These are phyloP conservation scores for Buceros bicornis DNA, from an alignment of 2,797 vertebrate genomes.

Conservation along the genomic window DNA sequence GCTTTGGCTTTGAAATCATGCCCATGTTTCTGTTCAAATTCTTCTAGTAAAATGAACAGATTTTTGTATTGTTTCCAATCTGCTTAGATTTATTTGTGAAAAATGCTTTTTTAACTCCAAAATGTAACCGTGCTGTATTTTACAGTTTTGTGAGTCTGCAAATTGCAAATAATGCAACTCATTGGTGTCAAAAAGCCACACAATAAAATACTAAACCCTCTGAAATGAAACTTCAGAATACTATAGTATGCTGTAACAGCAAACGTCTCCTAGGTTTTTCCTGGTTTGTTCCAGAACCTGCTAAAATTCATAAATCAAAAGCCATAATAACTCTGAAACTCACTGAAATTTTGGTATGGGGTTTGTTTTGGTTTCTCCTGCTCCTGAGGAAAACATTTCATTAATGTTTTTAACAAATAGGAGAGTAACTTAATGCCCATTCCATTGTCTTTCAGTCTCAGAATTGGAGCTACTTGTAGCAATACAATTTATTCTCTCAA, in stretches of 20 bases:
- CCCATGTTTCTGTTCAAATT: not conserved
- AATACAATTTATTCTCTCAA: not conserved
- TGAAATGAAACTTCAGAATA: not conserved
- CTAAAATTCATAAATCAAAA: not conserved
- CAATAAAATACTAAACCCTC: not conserved
- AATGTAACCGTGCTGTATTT: not conserved
- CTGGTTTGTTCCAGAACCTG: not conserved
- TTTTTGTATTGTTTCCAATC: constrained; percentile 21
- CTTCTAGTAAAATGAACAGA: not conserved
- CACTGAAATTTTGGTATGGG: not conserved
- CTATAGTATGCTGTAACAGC: not conserved
- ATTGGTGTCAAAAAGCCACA: not conserved
- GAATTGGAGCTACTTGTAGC: not conserved
- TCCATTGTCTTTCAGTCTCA: not conserved
- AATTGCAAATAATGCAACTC: not conserved
- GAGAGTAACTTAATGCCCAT: not conserved
- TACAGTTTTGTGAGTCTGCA: not conserved
- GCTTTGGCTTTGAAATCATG: constrained; percentile 21
- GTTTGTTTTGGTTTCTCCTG: not conserved
- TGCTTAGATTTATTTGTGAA: not conserved
- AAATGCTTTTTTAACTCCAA: not conserved
- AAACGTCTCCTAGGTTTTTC: not conserved
- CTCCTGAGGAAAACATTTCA: not conserved
- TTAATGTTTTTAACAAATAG: not conserved
- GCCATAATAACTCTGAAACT: not conserved